A percentile compares a stretch with the other conserved stretches of the same genome.
phyloP scores from a whole-genome alignment of 2,113 vertebrate genomes.

The Crotalus tigris region DNA sequence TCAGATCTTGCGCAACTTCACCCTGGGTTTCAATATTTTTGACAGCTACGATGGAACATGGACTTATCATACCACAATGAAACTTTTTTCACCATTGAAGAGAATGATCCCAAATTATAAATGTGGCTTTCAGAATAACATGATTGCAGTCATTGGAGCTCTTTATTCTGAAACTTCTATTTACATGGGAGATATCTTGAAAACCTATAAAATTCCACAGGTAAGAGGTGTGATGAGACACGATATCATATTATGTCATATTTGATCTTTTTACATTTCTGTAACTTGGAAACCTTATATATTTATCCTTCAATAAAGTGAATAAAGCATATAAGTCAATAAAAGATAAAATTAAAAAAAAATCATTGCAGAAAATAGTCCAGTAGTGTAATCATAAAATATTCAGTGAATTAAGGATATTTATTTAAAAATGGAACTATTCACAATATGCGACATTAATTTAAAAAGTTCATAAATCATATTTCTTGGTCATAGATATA shows the following conservation, averaged over 20 bases:
- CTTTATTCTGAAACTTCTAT: not conserved
- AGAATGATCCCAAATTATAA: not conserved
- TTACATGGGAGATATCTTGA: not conserved
- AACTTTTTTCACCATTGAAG: not conserved
- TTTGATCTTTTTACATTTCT: not conserved
- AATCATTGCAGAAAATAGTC: too few species aligned
- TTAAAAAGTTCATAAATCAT: not conserved
- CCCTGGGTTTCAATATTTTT: not conserved
- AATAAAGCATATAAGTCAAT: not conserved
- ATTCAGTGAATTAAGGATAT: not conserved
- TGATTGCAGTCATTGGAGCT: not conserved
- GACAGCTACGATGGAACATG: not conserved
- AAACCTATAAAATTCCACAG: constrained; percentile 1
- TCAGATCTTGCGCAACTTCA: not conserved
- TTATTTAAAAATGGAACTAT: not conserved
- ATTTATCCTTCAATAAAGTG: not conserved
- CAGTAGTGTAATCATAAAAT: not conserved
- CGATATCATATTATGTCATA: not conserved
- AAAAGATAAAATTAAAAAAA: not conserved
- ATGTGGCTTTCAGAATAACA: not conserved
- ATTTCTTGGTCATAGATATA: not conserved
- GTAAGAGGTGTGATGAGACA: not conserved
- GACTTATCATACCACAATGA: not conserved
- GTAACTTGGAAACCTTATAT: not conserved
- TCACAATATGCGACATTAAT: not conserved